A percentile compares a stretch with the other conserved stretches of the same genome.
phyloP scores from a whole-genome alignment of 2,113 vertebrate species.

The Cyprinodon variegatus region DNA sequence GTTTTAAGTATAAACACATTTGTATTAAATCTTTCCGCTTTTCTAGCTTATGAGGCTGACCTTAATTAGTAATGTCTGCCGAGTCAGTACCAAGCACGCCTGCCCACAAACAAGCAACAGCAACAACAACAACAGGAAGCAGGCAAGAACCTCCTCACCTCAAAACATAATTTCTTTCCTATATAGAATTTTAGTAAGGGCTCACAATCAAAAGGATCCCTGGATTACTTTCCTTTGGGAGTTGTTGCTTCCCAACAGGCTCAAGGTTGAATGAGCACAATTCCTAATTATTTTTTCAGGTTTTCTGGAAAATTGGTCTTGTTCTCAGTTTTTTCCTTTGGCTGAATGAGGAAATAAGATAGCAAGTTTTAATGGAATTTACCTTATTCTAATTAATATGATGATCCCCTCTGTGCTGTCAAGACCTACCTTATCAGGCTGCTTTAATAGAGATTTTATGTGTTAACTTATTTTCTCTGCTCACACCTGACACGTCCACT shows the following conservation, averaged over 20 bases:
- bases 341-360: slow-evolving; percentile 32
- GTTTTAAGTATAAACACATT: slow-evolving; percentile 52
- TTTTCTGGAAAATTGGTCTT: slow-evolving; percentile 43
- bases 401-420: slow-evolving; percentile 52
- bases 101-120: slow-evolving; percentile 59
- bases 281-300: slow-evolving; percentile 42
- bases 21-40: slow-evolving; percentile 65
- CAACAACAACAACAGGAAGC: slow-evolving; percentile 59
- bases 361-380: slow-evolving; percentile 37
- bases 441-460: slow-evolving; percentile 61
- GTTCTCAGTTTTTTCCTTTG: slow-evolving; percentile 22
- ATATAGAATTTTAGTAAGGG: slow-evolving; percentile 64
- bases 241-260: slow-evolving; percentile 59
- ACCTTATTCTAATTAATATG: slow-evolving; percentile 50
- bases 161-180: slow-evolving; percentile 51
- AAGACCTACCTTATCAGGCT: slow-evolving; percentile 37
- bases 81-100: slow-evolving; percentile 64
- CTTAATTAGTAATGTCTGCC: slow-evolving; percentile 73
- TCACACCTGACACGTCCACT: slow-evolving; percentile 42
- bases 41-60: slow-evolving; percentile 64
- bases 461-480: slow-evolving; percentile 41
- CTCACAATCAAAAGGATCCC: slow-evolving; percentile 58
- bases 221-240: slow-evolving; percentile 47
- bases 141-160: slow-evolving; percentile 54
- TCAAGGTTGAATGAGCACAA: slow-evolving; percentile 43